These are phyloP conservation scores for Teleiodes luculella DNA, from an alignment of 2,888 invertebrate genomes.

Conservation along the genomic window DNA sequence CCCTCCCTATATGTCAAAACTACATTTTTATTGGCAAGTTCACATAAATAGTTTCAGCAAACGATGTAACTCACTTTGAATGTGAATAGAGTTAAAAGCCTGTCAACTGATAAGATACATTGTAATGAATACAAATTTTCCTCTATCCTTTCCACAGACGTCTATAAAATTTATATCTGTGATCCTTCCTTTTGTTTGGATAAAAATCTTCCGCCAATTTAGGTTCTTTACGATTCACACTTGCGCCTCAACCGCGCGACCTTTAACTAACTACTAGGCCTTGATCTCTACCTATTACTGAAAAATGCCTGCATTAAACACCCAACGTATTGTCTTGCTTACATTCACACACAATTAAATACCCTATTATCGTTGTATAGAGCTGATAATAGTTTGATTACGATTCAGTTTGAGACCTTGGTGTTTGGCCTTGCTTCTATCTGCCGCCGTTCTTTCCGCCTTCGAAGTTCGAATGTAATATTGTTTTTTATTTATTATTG, in stretches of 20 bases:
- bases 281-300: constrained; percentile 75
- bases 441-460: constrained; percentile 76
- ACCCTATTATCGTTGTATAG: constrained; percentile 21
- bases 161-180: not conserved
- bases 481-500: constrained; percentile 50
- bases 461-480: constrained; percentile 67
- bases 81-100: too few relatives aligned
- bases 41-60: too few relatives aligned
- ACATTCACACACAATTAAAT: not conserved
- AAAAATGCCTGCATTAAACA: constrained; percentile 72
- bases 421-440: constrained; percentile 68
- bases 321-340: constrained; percentile 69
- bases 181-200: not conserved
- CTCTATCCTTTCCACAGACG: too few relatives aligned
- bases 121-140: too few relatives aligned
- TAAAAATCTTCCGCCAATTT: not conserved
- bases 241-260: constrained; percentile 10
- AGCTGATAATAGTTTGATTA: constrained; percentile 27
- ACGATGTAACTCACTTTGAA: too few relatives aligned
- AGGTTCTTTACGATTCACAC: not conserved
- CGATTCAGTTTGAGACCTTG: constrained; percentile 52
- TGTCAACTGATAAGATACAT: too few relatives aligned
- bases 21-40: too few relatives aligned
- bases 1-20: too few relatives aligned
- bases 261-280: constrained; percentile 33